These are phyloP conservation scores for Tineola bisselliella DNA, from an alignment of 2,888 invertebrate genomes.

Conservation along the genomic window DNA sequence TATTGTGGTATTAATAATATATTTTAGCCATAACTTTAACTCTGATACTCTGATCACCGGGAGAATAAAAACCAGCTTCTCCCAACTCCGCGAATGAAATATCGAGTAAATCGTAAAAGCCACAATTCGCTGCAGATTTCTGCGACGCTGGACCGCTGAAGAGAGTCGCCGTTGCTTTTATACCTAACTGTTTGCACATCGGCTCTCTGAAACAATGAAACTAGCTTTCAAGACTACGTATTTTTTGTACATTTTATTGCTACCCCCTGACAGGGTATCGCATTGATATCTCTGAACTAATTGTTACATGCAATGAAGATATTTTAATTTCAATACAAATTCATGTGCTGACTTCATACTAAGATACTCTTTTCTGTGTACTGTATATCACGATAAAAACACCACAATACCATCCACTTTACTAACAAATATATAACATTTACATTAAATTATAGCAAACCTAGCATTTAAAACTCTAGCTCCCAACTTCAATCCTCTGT, in stretches of 20 bases:
- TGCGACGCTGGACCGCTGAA: slow-evolving; percentile 46
- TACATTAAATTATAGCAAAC: slow-evolving; percentile 3
- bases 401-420: no score
- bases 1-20: slow-evolving; percentile 17
- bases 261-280: no score
- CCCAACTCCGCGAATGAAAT: slow-evolving; percentile 31
- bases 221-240: no score
- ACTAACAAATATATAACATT: no score
- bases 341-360: no score
- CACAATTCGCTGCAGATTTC: slow-evolving; percentile 31
- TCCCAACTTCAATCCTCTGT: slow-evolving; percentile 16
- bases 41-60: slow-evolving; percentile 28
- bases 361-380: no score
- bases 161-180: slow-evolving; percentile 38
- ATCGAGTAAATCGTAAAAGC: slow-evolving; percentile 30
- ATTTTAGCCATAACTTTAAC: slow-evolving; percentile 43
- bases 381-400: no score
- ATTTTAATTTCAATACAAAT: no score
- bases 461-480: slow-evolving; percentile 16
- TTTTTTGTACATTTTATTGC: no score
- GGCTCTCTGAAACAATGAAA: slow-evolving; percentile 30
- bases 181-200: slow-evolving; percentile 27
- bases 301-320: no score
- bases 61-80: slow-evolving; percentile 34
- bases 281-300: no score